These are phyloP conservation scores for Indri indri DNA, from an alignment of 2,113 vertebrate species.

Conservation along the genomic window DNA sequence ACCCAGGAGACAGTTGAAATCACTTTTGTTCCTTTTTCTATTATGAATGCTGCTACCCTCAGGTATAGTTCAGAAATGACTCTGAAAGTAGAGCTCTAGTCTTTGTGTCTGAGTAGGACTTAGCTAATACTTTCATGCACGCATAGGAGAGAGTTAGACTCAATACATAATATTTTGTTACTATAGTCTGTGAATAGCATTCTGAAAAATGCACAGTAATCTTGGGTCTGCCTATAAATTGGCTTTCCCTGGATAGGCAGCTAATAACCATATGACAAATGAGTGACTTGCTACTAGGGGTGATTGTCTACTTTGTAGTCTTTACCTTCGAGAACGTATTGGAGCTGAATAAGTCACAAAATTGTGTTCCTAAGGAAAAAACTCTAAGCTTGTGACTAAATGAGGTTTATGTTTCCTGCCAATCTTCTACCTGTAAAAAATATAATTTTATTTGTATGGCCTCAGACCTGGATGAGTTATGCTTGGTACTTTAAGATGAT, in stretches of 20 bases:
- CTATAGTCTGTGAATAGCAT: background rate
- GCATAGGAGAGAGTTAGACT: background rate
- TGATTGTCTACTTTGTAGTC: background rate
- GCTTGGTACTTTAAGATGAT: background rate
- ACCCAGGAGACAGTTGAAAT: background rate
- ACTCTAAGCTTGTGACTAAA: constrained; percentile 31
- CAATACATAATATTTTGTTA: background rate
- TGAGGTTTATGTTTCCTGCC: background rate
- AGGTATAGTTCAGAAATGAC: background rate
- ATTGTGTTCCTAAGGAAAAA: background rate
- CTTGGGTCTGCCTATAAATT: background rate
- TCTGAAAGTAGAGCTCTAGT: background rate
- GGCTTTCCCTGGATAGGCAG: background rate
- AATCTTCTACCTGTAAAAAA: constrained; percentile 41
- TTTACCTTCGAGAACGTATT: background rate
- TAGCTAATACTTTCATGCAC: background rate
- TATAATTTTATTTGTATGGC: constrained; percentile 32
- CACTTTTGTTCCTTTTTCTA: background rate
- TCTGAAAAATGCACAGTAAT: background rate
- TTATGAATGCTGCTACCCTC: background rate
- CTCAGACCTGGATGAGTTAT: background rate
- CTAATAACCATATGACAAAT: background rate
- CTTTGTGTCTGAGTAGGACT: background rate
- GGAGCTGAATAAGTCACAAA: constrained; percentile 5
- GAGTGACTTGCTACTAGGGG: background rate